Base-by-base conservation (phyloP, 2,888 invertebrate species). In the Hyppa rectilinea region DNA sequence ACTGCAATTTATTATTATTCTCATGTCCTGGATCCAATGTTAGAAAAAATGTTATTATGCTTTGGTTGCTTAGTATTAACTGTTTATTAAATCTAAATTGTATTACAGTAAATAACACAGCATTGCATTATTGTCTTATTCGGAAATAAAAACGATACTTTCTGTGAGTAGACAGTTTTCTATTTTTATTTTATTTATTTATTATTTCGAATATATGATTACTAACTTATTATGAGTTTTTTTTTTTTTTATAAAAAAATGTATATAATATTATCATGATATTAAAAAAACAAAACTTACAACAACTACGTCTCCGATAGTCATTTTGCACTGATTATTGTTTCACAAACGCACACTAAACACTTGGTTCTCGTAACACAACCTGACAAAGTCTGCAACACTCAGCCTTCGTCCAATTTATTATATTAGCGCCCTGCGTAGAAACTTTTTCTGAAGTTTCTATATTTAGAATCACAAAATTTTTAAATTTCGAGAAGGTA, bases 301-400 rank as follows among this genome's bases (percentile, higher is more conserved):
- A 56, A 63, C 45, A 47, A n/a, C 45, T 20, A 4, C 64, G 20
- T 82, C 68, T 34, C 80, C 80, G 49, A 80, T 69, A 52, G 80
- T 80, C 80, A 80, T 80, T 68, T 82, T 80, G 60, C 75, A 80
- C 68, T 53, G 29, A 29, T 63, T 56, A 29, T 23, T 47, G 0
- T 50, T 1, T 55, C 60, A 74, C 50, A 47, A 65, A 58, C 45
- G 43, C 29, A 17, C 80, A 71, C 59, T 53, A 29, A 36, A 73
- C 83, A 82, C 80, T 74, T 58, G 55, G 2, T 68, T 38, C 67
- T 61, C 26, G 52, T 29, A 10, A 12, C 67, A 73, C 79, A 26
- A 73, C 31, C 53, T 2, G 26, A 53, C 45, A 50, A 65, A 72
- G 40, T 78, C 81, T 79, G 79, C 31, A 9, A 23, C 34, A 10